A percentile compares a stretch with the other conserved stretches of the same genome.
These are phyloP conservation scores for Cylas formicarius DNA, from an alignment of 1,140 invertebrate species.

Conservation along the genomic window DNA sequence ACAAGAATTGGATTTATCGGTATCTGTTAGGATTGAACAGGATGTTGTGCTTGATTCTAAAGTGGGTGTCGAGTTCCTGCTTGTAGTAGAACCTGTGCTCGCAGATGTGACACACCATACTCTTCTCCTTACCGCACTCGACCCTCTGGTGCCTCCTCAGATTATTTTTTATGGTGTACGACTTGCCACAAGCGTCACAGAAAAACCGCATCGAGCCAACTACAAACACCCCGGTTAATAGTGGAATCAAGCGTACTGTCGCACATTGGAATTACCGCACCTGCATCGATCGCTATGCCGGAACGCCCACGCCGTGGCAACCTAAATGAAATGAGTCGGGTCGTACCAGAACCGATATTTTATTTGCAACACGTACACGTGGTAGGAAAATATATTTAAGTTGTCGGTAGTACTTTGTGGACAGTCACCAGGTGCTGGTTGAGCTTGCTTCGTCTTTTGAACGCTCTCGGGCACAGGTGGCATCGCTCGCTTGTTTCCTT, in stretches of 20 bases:
- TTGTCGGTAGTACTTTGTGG: no score
- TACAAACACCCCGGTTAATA: constrained; percentile 1
- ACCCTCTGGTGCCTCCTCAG: constrained; percentile 54
- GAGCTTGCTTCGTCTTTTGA: no score
- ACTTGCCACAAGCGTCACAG: constrained; percentile 50
- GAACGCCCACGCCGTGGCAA: no score
- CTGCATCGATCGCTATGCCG: no score
- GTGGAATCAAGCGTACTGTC: neutral
- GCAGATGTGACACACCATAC: constrained; percentile 44
- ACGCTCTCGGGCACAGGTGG: neutral
- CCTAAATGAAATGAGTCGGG: no score
- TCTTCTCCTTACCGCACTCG: constrained; percentile 51
- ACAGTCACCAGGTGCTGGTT: no score
- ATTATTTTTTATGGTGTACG: constrained; percentile 56
- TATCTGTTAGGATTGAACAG: neutral
- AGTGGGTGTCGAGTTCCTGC: constrained; percentile 32
- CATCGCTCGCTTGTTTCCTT: neutral
- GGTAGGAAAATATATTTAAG: no score
- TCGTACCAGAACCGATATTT: no score
- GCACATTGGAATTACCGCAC: no score
- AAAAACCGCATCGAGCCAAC: constrained; percentile 9
- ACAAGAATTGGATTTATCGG: no score
- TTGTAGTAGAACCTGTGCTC: constrained; percentile 34
- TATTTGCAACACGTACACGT: no score
- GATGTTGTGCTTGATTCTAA: constrained; percentile 25